Conservation (phyloP, 2,797 vertebrate genomes). For the Buphagus erythrorhynchus region DNA sequence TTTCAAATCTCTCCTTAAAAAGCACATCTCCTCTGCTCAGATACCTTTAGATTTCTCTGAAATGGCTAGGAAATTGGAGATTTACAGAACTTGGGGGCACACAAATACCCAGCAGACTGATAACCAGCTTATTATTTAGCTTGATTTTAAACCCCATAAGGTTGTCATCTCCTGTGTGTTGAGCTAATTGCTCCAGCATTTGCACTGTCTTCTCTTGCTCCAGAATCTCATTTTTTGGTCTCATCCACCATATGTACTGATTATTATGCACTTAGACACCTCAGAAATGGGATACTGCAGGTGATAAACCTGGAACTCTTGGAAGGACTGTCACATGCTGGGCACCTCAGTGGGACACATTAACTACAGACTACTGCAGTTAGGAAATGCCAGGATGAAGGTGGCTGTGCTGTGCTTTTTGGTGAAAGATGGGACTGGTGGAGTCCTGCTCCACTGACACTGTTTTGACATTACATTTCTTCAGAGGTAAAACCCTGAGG, state of each 20-base stretch:
- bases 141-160: background rate
- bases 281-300: background rate
- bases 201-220: background rate
- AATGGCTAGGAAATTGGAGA: background rate
- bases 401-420: background rate
- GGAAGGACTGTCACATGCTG: background rate
- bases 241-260: background rate
- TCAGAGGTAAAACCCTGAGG: background rate
- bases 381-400: background rate
- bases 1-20: background rate
- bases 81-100: background rate
- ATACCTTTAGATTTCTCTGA: background rate
- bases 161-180: background rate
- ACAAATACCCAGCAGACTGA: background rate
- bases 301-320: background rate
- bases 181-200: background rate
- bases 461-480: background rate
- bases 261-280: background rate
- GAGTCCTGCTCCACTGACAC: background rate
- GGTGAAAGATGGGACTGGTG: background rate
- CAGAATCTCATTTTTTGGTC: background rate
- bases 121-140: background rate
- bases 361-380: background rate
- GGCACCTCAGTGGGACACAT: accelerated
- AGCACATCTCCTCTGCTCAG: background rate